Evolutionary conservation across 2,888 invertebrate genomes (phyloP), one percentile per base, ranked within the genome.

Genomic region (Cryptops parisi): DNA sequence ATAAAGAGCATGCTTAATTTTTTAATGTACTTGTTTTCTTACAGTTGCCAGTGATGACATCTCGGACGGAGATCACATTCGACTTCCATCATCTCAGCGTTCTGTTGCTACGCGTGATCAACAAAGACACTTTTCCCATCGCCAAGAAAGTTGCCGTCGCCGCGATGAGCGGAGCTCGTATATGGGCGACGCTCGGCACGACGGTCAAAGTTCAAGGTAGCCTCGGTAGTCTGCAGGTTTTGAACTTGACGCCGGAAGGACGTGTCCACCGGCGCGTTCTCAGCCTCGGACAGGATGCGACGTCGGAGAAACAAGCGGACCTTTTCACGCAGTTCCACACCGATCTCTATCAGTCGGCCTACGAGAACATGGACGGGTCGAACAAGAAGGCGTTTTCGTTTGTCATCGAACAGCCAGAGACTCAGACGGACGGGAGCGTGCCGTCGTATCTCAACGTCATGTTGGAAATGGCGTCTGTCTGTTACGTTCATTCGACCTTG

Each of bases 141-240:
- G 89, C 86, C 0, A 78, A 83, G 60, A 94, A 94, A 74, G 86
- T 94, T 56, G 91, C 91, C 54, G 94, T 93, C 0, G 88, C 91
- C 19, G 93, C 91, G 15, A 79, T 94, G 78, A 82, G 82, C 57
- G 87, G 87, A 66, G 91, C 93, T 1, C 80, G 82, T 68, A 85
- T 94, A 60, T 84, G 88, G 69, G 88, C 89, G 15, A 82, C 82
- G 2, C 70, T 88, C 46, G 78, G 73, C 57, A 71, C 72, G 24
- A 65, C 67, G 66, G 70, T 84, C 55, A 74, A 78, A 50, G 80
- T 89, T 55, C 77, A 82, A 63, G 94, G 94, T 1, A 90, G 89
- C 0, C 74, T 96, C 51, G 93, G 93, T 57, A 94, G 94, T 6
- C 76, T 94, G 59, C 93, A 93, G 70, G 64, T 75, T 33, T 74